Evolutionary conservation across 2,888 invertebrate genomes (phyloP).

Genomic region (Acrocyrtus sp.): DNA sequence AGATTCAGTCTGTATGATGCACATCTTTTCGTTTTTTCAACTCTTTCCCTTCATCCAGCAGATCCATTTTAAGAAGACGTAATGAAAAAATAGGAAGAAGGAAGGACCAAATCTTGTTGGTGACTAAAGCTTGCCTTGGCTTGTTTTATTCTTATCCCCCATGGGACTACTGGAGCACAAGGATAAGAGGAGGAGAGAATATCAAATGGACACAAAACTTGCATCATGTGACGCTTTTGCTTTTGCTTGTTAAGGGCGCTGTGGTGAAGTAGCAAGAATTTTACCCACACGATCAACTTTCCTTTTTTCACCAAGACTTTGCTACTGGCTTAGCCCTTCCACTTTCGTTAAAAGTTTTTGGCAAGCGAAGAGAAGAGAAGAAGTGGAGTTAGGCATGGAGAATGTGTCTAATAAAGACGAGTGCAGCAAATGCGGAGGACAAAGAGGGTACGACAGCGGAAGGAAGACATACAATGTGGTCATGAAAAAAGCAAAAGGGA

Average conservation of each 20-base stretch:
- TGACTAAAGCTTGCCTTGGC: conserved; percentile 1
- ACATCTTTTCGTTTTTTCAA: background rate
- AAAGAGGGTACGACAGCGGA: background rate
- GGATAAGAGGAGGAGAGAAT: background rate
- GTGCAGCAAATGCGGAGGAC: too few relatives aligned
- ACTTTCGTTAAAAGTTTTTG: too few relatives aligned
- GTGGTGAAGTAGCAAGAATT: background rate
- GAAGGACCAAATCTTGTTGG: conserved; percentile 1
- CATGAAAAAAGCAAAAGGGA: background rate
- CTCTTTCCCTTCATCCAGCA: background rate
- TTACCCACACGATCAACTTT: background rate
- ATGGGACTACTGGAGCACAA: conserved; percentile 8
- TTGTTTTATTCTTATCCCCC: conserved; percentile 2
- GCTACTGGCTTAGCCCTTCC: background rate
- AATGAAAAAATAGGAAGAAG: background rate
- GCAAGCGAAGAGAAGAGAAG: too few relatives aligned
- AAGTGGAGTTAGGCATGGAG: too few relatives aligned
- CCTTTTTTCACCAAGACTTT: background rate
- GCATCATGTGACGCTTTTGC: background rate
- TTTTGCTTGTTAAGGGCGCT: background rate
- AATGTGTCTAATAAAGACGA: too few relatives aligned
- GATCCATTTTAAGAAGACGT: background rate
- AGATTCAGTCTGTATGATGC: conserved; percentile 3
- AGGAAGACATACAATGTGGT: too few relatives aligned
- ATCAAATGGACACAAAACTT: background rate